Evolutionary conservation across 2,797 vertebrate species (phyloP).

Genomic region (Scomberomorus guttatus): DNA sequence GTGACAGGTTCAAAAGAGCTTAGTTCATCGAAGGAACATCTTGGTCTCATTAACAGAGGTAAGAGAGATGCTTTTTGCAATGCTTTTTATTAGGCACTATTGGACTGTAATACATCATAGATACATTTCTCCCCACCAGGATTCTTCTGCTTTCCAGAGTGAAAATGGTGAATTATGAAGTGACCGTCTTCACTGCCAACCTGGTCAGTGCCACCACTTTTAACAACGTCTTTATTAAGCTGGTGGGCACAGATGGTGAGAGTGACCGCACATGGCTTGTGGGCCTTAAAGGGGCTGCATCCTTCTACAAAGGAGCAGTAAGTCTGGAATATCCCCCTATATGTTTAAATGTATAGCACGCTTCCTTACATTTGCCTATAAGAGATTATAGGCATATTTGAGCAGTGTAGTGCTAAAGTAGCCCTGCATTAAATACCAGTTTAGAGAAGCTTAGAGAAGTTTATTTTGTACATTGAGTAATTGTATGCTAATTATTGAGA

Average conservation of each 20-base stretch:
- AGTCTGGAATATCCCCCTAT: constrained; percentile 35
- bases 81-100: neutral
- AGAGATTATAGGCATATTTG: neutral
- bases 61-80: constrained; percentile 5
- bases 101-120: neutral
- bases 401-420: neutral
- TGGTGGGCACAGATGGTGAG: constrained; percentile 64
- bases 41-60: constrained; percentile 2
- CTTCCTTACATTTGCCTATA: neutral
- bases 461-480: neutral
- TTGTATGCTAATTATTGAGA: neutral
- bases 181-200: constrained; percentile 40
- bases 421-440: neutral
- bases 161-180: constrained; percentile 64
- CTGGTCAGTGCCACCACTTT: neutral
- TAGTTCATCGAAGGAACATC: neutral
- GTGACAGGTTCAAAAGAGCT: neutral
- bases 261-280: constrained; percentile 27
- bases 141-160: constrained; percentile 1
- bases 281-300: rapidly evolving
- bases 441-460: neutral
- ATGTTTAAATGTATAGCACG: neutral
- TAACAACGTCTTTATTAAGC: constrained; percentile 65
- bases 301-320: constrained; percentile 46
- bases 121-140: neutral